Evolutionary conservation across 2,888 invertebrate species (phyloP), one percentile per base, ranked within the genome.

Genomic region (Thysanoteuthis rhombus): DNA sequence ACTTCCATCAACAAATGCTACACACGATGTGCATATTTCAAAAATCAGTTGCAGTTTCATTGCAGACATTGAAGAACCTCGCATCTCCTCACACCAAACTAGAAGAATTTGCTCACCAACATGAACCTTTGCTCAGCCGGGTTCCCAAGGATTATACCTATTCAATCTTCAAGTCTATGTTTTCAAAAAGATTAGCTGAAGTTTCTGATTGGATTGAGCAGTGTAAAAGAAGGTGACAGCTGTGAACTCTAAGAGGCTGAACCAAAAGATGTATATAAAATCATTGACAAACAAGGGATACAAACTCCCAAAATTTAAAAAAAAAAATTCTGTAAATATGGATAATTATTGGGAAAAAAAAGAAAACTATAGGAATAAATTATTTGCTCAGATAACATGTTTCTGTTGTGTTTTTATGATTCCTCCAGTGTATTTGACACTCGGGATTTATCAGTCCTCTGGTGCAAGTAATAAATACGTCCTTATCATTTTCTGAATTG

Each of bases 21-120:
- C 94, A 95, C 58, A 96, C 96, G 19, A 95, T 96, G 94, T 97
- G 97, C 94, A 93, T 97, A 25, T 97, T 97, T 95, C 95, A 96
- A 47, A 94, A 95, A 42, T 93, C 95, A 1, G 95, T 96, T 0
- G 95, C 96, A 6, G 95, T 96, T 40, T 94, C 95, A 36, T 93
- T 96, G 93, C 47, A 93, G n/a, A 93, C 93, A 92, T 94, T 96
- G 5, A 93, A 93, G 42, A 47, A 94, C 25, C 93, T 94, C 28
- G 90, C 94, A 32, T 93, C 94, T 22, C 96, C 96, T 12, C 95
- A 96, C 93, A 92, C 93, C n/a, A 94, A 94, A 40, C 95, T 96
- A 38, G 90, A 94, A 89, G 94, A 95, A 19, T 96, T 94, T 94
- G 95, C 95, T 28, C 92, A 94, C 40, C 94, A 94, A 19, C 94